These are phyloP conservation scores for Eurystomus gularis DNA, from an alignment of 2,113 vertebrate species.

Conservation along the genomic window DNA sequence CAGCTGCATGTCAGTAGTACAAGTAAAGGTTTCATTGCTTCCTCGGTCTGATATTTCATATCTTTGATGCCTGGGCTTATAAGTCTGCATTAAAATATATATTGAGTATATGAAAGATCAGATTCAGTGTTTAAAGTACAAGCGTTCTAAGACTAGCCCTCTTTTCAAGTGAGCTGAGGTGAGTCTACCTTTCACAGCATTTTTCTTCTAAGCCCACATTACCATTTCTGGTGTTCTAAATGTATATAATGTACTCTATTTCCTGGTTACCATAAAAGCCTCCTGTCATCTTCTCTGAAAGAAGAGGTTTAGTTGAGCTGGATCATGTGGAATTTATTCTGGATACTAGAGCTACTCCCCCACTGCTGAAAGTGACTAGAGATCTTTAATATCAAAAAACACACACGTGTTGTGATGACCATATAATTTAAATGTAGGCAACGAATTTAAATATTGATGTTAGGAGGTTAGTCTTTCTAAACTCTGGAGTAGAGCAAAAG, in stretches of 20 bases:
- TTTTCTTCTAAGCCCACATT: neutral
- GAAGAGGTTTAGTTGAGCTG: neutral
- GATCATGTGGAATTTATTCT: neutral
- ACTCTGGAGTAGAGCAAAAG: neutral
- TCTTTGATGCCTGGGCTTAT: neutral
- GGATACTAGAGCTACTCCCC: neutral
- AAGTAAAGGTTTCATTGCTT: neutral
- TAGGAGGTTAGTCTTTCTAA: neutral
- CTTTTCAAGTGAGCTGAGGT: neutral
- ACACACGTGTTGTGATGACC: rapidly evolving
- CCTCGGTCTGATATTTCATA: neutral
- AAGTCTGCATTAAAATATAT: neutral
- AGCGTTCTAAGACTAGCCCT: neutral
- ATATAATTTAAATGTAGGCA: neutral
- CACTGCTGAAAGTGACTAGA: neutral
- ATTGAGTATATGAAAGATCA: neutral
- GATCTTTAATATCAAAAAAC: neutral
- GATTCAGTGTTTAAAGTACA: neutral
- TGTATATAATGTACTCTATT: neutral
- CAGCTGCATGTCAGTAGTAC: neutral
- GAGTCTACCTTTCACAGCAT: neutral
- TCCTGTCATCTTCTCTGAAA: neutral
- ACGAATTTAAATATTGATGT: neutral
- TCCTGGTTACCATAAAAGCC: neutral
- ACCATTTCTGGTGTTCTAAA: neutral